phyloP scores from a whole-genome alignment of 2,888 invertebrate genomes.

The Lepidocyrtinus sp. region DNA sequence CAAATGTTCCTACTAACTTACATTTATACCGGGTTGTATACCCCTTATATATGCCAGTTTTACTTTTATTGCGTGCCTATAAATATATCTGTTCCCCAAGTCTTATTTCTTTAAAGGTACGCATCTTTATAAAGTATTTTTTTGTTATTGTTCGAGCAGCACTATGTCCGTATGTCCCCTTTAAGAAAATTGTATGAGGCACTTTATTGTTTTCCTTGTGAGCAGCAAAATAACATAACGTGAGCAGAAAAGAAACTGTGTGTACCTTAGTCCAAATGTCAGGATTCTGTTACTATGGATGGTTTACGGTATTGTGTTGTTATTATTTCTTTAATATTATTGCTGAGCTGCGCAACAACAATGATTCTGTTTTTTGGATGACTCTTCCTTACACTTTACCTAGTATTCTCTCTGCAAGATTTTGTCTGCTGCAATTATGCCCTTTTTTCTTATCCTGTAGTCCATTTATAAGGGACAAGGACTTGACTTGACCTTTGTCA shows the following conservation, averaged over 20 bases:
- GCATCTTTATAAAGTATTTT: no score
- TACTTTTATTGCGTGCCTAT: slow-evolving; percentile 7
- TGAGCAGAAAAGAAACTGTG: no score
- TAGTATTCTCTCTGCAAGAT: slow-evolving; percentile 3
- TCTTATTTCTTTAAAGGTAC: neutral
- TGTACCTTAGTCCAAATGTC: no score
- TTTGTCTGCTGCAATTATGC: slow-evolving; percentile 22
- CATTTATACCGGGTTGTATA: neutral
- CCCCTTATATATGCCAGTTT: neutral
- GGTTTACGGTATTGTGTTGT: no score
- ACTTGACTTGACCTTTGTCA: slow-evolving; percentile 51
- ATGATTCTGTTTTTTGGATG: neutral
- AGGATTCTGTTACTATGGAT: no score
- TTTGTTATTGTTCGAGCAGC: no score
- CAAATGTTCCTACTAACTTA: neutral
- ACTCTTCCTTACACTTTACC: neutral
- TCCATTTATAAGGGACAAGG: slow-evolving; percentile 21
- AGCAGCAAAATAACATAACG: no score
- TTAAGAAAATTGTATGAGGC: no score
- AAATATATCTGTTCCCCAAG: neutral
- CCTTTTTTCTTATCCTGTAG: slow-evolving; percentile 21
- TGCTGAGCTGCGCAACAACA: neutral
- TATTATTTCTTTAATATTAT: slow-evolving; percentile 6
- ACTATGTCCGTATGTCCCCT: no score
- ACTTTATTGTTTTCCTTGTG: no score